Base-by-base conservation (phyloP, 2,797 vertebrate species). In the Eulemur rubriventer region DNA sequence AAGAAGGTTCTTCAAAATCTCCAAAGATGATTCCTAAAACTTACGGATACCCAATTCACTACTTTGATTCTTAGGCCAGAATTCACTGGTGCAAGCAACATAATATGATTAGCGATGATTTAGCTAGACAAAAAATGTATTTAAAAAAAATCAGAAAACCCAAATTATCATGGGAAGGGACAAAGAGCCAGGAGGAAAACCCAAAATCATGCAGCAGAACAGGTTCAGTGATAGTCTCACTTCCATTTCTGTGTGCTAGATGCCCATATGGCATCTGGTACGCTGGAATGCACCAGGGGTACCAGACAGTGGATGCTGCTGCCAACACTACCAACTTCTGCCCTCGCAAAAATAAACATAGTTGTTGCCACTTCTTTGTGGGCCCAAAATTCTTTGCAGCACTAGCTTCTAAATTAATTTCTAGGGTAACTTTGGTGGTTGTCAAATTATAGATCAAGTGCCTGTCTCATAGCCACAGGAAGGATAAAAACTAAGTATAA, bases 51-150 rank as follows among this genome's bases (percentile, higher is more conserved):
- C 50, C 24, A 28, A 52, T 30, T 87, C 8, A 84, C 30, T 75
- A 20, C 48, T 61, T 92, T 84, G 33, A 33, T 84, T 52, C 24
- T 26, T 93, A 69, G 59, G 92, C 33, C 73, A 59, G 11, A 14
- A 12, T 61, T 89, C 43, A 75, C 18, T 86, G 65, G 4, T 95
- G 3, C 13, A 46, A 89, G 24, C 26, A 63, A 55, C 12, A 61
- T 38, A 59, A 52, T 7, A 61, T 46, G 30, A 81, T 57, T 13
- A 43, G 48, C 46, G 48, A 55, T 79, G 33, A 80, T 52, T 85
- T 89, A 69, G 20, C 2, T 46, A 67, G 50, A 43, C 75, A 10
- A 41, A 57, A 69, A 38, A 38, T 38, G 30, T 79, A 13, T 79
- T 52, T 35, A 16, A 26, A 78, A 78, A 84, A 84, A 11, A 38